Base-by-base conservation (phyloP, 2,113 vertebrate species). In the Eudyptes chrysolophus region DNA sequence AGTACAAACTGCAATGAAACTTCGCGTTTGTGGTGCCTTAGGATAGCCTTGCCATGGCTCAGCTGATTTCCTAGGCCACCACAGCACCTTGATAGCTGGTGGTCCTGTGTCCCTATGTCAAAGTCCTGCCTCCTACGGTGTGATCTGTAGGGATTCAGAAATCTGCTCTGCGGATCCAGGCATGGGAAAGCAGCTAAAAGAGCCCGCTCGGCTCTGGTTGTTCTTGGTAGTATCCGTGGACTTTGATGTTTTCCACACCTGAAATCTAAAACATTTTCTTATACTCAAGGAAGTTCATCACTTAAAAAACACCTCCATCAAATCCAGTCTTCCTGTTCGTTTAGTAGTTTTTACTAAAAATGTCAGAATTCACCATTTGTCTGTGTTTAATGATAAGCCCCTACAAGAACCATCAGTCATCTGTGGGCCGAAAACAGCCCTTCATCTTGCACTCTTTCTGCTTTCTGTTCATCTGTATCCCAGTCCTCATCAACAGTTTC, bases 341-440 rank as follows among this genome's bases (percentile, higher is more conserved):
- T 90, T 88, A 62, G 66, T 46, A 82, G 26, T 49, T 95, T 91
- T 71, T 86, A 77, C 72, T 78, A 86, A 92, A 93, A 74, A 60
- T 40, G 24, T n/a, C 51, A 88, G 54, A 90, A 90, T 84, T 66
- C 90, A 62, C n/a, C 29, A 70, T 80, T 94, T 0, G 1, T 94
- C 61, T 88, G 18, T 86, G 78, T 72, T 96, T 96, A 88, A 94
- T 80, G 54, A 72, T 88, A 85, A 89, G 16, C 17, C 74, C 25
- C 54, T 85, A 42, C 16, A 78, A 94, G 88, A 92, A 44, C 51
- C 26, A 60, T 90, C 48, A 49, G 48, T 90, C 65, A 32, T 91
- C 61, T 70, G n/a, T 49, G 52, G 22, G 49, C 57, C 82, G 76
- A 89, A 38, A 75, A 27, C 32, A 87, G 68, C 71, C 58, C 62